Conservation (phyloP, 2,888 invertebrate genomes). For the Limnephilus rhombicus region DNA sequence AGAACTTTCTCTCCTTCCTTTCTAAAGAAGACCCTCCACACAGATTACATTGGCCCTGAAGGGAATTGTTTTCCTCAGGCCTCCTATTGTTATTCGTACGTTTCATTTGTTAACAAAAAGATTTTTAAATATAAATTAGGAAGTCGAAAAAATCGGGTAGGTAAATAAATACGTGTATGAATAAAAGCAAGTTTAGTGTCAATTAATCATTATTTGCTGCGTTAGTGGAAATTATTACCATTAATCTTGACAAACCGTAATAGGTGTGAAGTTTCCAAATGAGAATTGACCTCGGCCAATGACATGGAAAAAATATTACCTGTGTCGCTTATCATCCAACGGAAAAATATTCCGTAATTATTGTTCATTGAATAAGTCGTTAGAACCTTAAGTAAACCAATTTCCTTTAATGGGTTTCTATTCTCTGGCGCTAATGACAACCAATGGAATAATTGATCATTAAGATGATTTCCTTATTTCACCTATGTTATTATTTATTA, state of each 20-base stretch:
- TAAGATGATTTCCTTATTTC: not conserved
- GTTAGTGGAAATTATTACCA: not conserved
- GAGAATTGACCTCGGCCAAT: not conserved
- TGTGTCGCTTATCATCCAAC: not conserved
- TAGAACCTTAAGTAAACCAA: not conserved
- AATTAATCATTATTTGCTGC: not conserved
- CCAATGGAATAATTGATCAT: not conserved
- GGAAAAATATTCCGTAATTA: not conserved
- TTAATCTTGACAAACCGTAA: not conserved
- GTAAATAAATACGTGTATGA: not conserved
- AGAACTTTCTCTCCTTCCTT: too few species aligned
- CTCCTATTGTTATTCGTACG: too few species aligned
- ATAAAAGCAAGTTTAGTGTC: not conserved
- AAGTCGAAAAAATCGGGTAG: too few species aligned
- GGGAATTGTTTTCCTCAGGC: too few species aligned
- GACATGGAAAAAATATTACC: not conserved
- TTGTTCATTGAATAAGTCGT: not conserved
- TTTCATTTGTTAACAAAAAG: too few species aligned
- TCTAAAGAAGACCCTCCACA: too few species aligned
- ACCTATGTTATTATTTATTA: not conserved
- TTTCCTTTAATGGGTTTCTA: not conserved
- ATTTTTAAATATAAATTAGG: too few species aligned
- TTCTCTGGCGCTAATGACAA: not conserved
- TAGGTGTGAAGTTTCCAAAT: not conserved
- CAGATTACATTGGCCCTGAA: too few species aligned